Percentiles rank a stretch among this genome's conserved stretches.
phyloP scores from a whole-genome alignment of 2,797 vertebrate species.

The Trachops cirrhosus region DNA sequence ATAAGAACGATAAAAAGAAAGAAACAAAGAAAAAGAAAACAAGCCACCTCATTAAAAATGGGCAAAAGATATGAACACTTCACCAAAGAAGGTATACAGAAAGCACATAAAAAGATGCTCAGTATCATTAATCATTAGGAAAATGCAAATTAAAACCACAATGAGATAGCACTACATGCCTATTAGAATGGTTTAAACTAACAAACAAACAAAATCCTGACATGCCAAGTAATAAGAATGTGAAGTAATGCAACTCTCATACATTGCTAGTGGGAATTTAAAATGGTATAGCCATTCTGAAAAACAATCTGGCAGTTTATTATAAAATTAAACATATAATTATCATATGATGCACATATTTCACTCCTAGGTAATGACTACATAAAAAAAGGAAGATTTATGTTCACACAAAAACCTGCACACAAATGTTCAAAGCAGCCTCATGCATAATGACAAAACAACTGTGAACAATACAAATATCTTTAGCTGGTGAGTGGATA shows the following conservation, averaged over 20 bases:
- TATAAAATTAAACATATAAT: neutral
- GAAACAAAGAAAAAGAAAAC: neutral
- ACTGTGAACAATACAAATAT: neutral
- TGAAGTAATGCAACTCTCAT: neutral
- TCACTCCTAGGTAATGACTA: neutral
- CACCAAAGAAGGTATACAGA: neutral
- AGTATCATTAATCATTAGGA: neutral
- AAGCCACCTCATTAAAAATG: neutral
- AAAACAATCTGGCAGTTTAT: neutral
- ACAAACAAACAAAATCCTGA: neutral
- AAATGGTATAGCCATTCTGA: neutral
- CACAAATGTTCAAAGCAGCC: neutral
- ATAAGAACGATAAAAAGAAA: no score
- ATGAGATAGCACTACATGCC: neutral
- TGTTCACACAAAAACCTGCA: neutral
- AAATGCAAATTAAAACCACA: slow-evolving; percentile 17
- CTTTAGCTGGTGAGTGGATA: neutral
- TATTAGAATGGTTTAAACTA: neutral
- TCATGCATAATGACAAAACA: neutral
- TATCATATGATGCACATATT: neutral
- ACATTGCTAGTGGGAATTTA: neutral
- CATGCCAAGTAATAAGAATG: neutral
- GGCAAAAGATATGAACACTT: neutral
- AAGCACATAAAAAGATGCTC: neutral
- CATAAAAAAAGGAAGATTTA: slow-evolving; percentile 8